Conservation (phyloP, 1,140 invertebrate genomes). For the Archivesica marissinica region DNA sequence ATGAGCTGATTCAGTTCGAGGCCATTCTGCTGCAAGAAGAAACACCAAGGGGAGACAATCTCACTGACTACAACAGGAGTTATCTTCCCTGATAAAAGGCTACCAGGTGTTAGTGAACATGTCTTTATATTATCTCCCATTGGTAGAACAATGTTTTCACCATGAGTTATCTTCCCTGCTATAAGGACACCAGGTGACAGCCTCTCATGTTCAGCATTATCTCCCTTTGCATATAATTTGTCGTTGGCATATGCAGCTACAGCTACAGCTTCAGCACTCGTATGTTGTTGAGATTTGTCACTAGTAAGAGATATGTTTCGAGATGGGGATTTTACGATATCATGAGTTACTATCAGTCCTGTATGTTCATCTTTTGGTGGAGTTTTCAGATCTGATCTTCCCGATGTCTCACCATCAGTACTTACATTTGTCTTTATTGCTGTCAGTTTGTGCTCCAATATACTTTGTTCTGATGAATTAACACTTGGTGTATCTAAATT, state of each 20-base stretch:
- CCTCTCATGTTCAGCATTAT: neutral
- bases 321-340: neutral
- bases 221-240: neutral
- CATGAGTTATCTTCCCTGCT: neutral
- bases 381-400: neutral
- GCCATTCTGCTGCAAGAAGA: slow-evolving; percentile 43
- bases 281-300: neutral
- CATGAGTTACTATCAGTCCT: neutral
- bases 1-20: slow-evolving; percentile 35
- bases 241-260: neutral
- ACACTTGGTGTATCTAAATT: neutral
- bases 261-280: neutral
- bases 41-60: slow-evolving; percentile 60
- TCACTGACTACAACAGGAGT: slow-evolving; percentile 51
- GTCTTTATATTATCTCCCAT: neutral
- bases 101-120: neutral
- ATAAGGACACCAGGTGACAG: neutral
- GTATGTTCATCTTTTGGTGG: neutral
- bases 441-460: neutral
- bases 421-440: neutral
- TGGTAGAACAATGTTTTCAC: neutral
- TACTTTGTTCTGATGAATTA: neutral
- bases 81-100: slow-evolving; percentile 27
- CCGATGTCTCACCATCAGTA: neutral
- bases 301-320: neutral